Evolutionary conservation across 2,797 vertebrate genomes (phyloP).

Genomic region (Leucoraja ocellata): DNA sequence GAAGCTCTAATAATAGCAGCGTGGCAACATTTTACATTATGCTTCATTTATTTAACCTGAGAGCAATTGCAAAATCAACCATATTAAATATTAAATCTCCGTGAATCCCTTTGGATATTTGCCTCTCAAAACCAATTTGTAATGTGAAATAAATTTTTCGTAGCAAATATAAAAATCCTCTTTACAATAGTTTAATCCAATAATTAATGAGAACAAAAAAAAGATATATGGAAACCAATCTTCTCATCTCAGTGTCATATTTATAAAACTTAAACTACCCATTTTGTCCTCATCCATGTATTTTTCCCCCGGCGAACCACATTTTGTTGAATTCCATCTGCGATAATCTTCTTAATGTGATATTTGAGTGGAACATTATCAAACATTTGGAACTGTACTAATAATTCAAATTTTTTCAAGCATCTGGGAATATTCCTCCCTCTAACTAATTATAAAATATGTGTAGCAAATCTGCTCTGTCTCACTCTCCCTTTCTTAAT

Average conservation of each 20-base stretch:
- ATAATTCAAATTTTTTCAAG: neutral
- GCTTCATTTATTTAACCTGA: neutral
- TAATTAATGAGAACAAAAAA: neutral
- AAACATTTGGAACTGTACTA: neutral
- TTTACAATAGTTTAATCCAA: constrained; percentile 6
- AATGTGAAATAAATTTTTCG: neutral
- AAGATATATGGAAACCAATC: neutral
- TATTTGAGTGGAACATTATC: neutral
- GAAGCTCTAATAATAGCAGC: neutral
- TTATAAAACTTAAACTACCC: constrained; percentile 4
- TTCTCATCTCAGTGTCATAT: neutral
- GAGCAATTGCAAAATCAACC: neutral
- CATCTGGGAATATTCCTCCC: neutral
- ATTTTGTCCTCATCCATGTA: neutral
- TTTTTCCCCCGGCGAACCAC: neutral
- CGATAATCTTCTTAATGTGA: neutral
- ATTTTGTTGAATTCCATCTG: neutral
- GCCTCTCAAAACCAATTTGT: neutral
- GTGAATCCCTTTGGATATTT: constrained; percentile 11
- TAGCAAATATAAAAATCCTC: constrained; percentile 11
- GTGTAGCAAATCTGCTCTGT: neutral
- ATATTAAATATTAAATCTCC: neutral
- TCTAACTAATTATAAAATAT: constrained; percentile 8
- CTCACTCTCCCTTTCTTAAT: constrained; percentile 1
- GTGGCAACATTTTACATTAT: neutral